Percentiles rank a stretch among this genome's conserved stretches.
Evolutionary conservation across 2,888 invertebrate genomes (phyloP).

Genomic region (Melanchra persicariae): DNA sequence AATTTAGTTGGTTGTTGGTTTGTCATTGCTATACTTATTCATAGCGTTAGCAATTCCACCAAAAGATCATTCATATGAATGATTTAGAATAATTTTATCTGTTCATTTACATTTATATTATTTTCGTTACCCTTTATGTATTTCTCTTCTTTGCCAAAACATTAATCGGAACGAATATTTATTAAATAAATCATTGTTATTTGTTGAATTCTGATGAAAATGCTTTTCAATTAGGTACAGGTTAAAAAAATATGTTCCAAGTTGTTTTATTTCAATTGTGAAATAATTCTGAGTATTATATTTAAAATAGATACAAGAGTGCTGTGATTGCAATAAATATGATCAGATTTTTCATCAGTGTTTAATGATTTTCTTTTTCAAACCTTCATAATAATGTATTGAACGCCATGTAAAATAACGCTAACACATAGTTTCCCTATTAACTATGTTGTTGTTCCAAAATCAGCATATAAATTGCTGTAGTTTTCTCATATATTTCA

Average conservation of each 20-base stretch:
- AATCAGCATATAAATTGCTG: slow-evolving; percentile 29
- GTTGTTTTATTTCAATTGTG: background rate
- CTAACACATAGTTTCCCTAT: background rate
- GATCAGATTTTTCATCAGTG: background rate
- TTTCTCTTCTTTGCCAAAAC: slow-evolving; percentile 22
- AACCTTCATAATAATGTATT: background rate
- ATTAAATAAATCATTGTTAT: slow-evolving; percentile 11
- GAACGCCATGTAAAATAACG: background rate
- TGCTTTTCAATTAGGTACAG: background rate
- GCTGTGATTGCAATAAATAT: background rate
- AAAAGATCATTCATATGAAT: slow-evolving; percentile 25
- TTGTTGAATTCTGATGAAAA: background rate
- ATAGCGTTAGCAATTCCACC: background rate
- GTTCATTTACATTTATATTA: slow-evolving; percentile 56
- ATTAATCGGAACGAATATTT: slow-evolving; percentile 19
- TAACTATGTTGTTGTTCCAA: background rate
- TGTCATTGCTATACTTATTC: slow-evolving; percentile 1
- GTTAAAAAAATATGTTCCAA: background rate
- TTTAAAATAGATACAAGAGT: no score
- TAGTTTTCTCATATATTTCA: slow-evolving; percentile 28
- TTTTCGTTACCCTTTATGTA: slow-evolving; percentile 26
- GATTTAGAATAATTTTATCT: slow-evolving; percentile 40
- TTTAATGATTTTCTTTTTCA: background rate
- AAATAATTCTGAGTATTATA: background rate
- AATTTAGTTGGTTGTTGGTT: background rate